These are phyloP conservation scores for Syrmaticus mikado DNA, from an alignment of 2,113 vertebrate genomes.

Conservation along the genomic window DNA sequence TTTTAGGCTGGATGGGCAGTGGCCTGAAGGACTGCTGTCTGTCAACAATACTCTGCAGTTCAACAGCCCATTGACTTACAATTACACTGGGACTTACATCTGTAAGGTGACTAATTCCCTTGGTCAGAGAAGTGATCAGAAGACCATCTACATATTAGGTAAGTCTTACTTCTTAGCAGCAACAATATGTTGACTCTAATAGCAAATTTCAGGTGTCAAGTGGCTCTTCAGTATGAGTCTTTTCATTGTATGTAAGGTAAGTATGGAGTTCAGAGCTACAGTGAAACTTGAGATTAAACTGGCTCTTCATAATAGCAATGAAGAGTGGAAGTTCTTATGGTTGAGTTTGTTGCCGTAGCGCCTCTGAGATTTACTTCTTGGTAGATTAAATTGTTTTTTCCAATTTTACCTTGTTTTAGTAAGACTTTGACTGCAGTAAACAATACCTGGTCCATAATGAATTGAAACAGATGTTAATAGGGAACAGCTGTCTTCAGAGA, in stretches of 20 bases:
- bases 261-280: neutral
- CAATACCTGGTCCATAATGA: neutral
- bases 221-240: neutral
- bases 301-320: neutral
- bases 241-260: neutral
- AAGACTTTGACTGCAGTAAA: neutral
- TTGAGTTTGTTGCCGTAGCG: neutral
- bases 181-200: neutral
- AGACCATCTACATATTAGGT: constrained; percentile 91
- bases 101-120: constrained; percentile 92
- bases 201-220: neutral
- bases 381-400: neutral
- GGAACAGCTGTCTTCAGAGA: neutral
- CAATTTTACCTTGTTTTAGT: neutral
- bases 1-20: constrained; percentile 86
- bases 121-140: constrained; percentile 86
- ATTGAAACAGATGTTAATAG: neutral
- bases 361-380: neutral
- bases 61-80: constrained; percentile 86
- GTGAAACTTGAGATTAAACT: neutral
- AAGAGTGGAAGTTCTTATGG: neutral
- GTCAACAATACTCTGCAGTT: constrained; percentile 90
- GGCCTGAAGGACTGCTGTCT: constrained; percentile 88
- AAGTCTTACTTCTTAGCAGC: constrained; percentile 58
- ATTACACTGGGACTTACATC: constrained; percentile 91